These are phyloP conservation scores for Vanessa tameamea DNA, from an alignment of 1,140 invertebrate genomes.

Conservation along the genomic window DNA sequence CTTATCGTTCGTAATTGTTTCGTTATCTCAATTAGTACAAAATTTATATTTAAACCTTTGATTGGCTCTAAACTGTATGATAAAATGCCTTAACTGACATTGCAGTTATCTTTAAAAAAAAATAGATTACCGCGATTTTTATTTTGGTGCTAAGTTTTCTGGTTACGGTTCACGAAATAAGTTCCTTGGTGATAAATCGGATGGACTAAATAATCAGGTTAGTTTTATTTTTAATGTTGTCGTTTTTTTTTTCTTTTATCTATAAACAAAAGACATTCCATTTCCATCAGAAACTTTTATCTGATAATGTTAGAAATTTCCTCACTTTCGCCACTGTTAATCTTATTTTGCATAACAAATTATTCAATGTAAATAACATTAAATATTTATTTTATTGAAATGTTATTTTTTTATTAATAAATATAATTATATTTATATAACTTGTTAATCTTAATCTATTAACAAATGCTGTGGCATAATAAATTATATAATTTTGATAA, in stretches of 20 bases:
- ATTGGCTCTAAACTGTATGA: conserved; percentile 72
- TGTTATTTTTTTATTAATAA: not conserved
- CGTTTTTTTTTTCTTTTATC: conserved; percentile 36
- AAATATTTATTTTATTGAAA: not conserved
- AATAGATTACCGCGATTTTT: conserved; percentile 43
- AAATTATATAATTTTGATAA: conserved; percentile 26
- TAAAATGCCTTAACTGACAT: conserved; percentile 62
- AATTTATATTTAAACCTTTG: conserved; percentile 74
- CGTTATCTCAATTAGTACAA: conserved; percentile 74
- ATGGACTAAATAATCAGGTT: conserved; percentile 33
- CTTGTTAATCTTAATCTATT: not conserved
- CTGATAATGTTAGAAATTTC: conserved; percentile 35
- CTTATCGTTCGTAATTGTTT: conserved; percentile 69
- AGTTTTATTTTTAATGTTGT: conserved; percentile 27
- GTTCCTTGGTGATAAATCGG: conserved; percentile 8
- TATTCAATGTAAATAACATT: not conserved
- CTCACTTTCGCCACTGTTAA: conserved; percentile 12
- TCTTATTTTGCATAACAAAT: conserved; percentile 33
- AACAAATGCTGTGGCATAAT: not conserved
- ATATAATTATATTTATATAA: not conserved
- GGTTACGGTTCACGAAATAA: not conserved
- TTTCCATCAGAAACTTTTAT: conserved; percentile 38
- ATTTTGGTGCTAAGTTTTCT: conserved; percentile 40
- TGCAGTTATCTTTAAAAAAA: conserved; percentile 54
- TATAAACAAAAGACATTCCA: conserved; percentile 23